Conservation (phyloP, 2,797 vertebrate genomes). For the Pristis pectinata region DNA sequence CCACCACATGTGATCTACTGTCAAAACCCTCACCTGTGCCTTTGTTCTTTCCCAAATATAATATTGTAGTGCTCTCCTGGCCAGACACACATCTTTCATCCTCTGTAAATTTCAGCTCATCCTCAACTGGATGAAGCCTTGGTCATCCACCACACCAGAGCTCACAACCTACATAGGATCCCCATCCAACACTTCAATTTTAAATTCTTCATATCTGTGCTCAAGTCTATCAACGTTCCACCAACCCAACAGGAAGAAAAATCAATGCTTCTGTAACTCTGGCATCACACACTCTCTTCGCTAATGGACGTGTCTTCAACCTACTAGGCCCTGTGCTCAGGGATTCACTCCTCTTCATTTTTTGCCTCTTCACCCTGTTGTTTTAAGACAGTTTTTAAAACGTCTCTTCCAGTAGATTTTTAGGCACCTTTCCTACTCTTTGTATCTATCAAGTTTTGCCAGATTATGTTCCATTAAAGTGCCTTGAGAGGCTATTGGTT, state of each 20-base stretch:
- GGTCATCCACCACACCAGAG: background rate
- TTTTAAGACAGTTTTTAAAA: no score
- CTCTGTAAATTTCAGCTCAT: background rate
- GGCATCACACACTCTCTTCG: no score
- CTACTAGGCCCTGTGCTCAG: no score
- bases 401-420: no score
- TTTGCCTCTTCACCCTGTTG: no score
- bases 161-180: background rate
- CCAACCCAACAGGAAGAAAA: no score
- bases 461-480: background rate
- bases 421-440: background rate
- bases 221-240: no score
- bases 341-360: no score
- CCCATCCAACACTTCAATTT: background rate
- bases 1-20: background rate
- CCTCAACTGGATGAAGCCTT: background rate
- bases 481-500: background rate
- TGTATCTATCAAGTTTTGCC: background rate
- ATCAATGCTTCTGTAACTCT: no score
- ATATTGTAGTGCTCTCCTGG: background rate
- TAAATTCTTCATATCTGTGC: no score
- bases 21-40: background rate
- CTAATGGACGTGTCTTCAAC: no score
- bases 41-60: background rate
- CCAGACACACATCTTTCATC: background rate